phyloP scores from a whole-genome alignment of 2,888 invertebrate genomes.

The Drosophila diplacantha region DNA sequence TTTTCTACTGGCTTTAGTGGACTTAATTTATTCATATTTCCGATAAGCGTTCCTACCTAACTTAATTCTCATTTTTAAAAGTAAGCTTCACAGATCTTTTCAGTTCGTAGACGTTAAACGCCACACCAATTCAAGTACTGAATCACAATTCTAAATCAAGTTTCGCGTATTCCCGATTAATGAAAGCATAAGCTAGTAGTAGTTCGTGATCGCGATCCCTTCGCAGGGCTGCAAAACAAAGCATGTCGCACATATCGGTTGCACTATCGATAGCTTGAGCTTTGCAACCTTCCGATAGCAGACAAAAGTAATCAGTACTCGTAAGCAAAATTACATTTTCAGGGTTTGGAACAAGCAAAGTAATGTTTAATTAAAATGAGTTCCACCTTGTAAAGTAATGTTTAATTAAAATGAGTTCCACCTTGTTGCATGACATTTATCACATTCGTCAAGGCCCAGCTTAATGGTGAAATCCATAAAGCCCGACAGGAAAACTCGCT shows the following conservation, averaged over 20 bases:
- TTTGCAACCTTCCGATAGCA: not conserved
- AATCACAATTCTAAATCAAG: not conserved
- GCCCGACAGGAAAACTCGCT: slow-evolving; percentile 1
- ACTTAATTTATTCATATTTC: not conserved
- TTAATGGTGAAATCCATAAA: not conserved
- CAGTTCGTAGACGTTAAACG: too few relatives aligned
- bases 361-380: too few relatives aligned
- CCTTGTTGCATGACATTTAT: not conserved
- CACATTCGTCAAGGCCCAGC: not conserved
- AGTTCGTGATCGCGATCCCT: not conserved
- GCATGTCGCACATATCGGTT: too few relatives aligned
- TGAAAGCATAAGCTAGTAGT: not conserved
- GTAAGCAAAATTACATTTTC: not conserved
- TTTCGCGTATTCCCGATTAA: not conserved
- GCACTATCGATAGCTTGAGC: not conserved
- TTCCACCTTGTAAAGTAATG: not conserved
- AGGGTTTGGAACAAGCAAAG: not conserved
- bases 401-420: too few relatives aligned
- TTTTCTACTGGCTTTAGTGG: not conserved
- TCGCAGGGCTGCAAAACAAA: not conserved
- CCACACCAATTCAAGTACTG: too few relatives aligned
- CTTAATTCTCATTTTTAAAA: too few relatives aligned
- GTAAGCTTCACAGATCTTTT: too few relatives aligned
- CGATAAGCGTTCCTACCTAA: not conserved
- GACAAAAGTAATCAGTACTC: not conserved